Evolutionary conservation across 2,888 invertebrate species (phyloP).

Genomic region (Smittia sp.): DNA sequence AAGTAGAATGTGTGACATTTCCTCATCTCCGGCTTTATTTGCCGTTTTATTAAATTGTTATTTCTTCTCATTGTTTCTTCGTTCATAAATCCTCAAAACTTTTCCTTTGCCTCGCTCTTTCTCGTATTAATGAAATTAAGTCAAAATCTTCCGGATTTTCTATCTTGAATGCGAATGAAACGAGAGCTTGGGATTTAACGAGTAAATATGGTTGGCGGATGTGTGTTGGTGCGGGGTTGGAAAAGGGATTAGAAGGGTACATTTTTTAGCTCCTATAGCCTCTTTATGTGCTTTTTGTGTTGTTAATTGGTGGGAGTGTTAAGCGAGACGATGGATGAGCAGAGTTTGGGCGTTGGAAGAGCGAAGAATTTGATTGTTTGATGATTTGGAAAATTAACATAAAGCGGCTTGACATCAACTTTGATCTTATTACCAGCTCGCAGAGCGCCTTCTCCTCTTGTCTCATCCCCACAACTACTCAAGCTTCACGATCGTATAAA

Average conservation of each 20-base stretch:
- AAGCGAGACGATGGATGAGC: background rate
- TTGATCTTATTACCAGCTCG: constrained; percentile 28
- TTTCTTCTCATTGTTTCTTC: constrained; percentile 17
- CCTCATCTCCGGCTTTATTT: constrained; percentile 25
- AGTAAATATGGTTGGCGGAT: background rate
- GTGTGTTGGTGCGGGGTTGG: background rate
- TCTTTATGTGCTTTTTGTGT: constrained; percentile 27
- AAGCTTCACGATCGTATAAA: too few species aligned
- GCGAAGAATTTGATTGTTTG: constrained; percentile 26
- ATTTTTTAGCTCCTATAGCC: constrained; percentile 17
- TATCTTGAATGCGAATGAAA: constrained; percentile 17
- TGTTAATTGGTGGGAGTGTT: constrained; percentile 37
- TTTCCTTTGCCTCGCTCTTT: constrained; percentile 13
- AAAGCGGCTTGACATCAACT: constrained; percentile 22
- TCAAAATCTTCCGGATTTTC: constrained; percentile 12
- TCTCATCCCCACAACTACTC: too few species aligned
- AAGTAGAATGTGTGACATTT: constrained; percentile 16
- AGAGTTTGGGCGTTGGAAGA: background rate
- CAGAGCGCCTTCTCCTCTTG: background rate
- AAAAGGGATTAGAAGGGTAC: constrained; percentile 36
- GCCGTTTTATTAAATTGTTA: constrained; percentile 40
- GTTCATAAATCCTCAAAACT: background rate
- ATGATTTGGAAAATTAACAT: constrained; percentile 41
- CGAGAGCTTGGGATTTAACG: background rate
- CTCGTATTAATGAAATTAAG: constrained; percentile 30